These are phyloP conservation scores for Drosophila birchii DNA, from an alignment of 2,888 invertebrate genomes.

Conservation along the genomic window DNA sequence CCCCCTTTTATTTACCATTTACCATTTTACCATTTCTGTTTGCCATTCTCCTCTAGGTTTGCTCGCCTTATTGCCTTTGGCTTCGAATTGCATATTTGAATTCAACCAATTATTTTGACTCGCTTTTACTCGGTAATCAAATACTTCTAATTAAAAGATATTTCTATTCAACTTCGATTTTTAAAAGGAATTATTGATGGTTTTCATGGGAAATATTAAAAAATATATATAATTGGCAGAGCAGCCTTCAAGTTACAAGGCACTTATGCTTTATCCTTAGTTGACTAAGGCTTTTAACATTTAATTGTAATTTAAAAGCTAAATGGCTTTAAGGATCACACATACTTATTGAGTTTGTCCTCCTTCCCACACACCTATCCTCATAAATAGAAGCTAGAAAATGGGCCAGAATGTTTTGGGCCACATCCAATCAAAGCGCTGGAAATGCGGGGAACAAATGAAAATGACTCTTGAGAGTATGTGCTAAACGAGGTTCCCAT, in stretches of 20 bases:
- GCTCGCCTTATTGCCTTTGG: constrained; percentile 16
- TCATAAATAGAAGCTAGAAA: constrained; percentile 54
- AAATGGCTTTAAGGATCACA: not conserved
- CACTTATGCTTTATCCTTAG: not conserved
- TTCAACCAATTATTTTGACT: constrained; percentile 28
- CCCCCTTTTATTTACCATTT: constrained; percentile 65
- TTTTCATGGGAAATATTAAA: not conserved
- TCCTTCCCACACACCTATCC: not conserved
- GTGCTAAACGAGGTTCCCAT: constrained; percentile 69
- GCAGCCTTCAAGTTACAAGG: not conserved
- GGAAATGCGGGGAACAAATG: constrained; percentile 37
- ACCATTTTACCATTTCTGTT: constrained; percentile 54
- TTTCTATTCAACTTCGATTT: not conserved
- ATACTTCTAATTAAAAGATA: not conserved
- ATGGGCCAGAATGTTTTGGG: constrained; percentile 43
- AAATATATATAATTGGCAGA: not conserved
- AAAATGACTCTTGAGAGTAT: constrained; percentile 65
- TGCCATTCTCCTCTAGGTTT: constrained; percentile 9
- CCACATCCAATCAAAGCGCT: constrained; percentile 11
- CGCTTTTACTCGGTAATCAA: not conserved
- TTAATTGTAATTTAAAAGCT: not conserved
- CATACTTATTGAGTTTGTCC: too few relatives aligned
- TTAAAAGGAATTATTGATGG: not conserved
- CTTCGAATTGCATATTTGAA: constrained; percentile 14
- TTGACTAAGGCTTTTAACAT: not conserved